Percentiles rank a stretch among this genome's conserved stretches.
Conservation (phyloP, 2,888 invertebrate species). For the Agrotis ipsilon region DNA sequence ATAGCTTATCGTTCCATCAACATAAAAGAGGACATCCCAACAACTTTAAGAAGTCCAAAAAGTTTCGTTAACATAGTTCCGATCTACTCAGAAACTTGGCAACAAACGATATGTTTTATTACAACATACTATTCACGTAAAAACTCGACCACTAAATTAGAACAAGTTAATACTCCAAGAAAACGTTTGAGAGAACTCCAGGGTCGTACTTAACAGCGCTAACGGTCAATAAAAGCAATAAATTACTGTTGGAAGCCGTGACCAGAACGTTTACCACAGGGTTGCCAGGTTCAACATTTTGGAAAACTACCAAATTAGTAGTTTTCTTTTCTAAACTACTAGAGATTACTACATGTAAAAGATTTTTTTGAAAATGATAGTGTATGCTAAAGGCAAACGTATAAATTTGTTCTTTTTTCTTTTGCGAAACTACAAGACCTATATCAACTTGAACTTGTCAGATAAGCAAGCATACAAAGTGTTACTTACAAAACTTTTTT, state of each 20-base stretch:
- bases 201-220: conserved; percentile 70
- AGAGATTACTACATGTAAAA: no score
- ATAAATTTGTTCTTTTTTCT: not conserved
- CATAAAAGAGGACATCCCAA: not conserved
- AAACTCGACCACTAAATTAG: conserved; percentile 67
- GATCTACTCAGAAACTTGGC: conserved; percentile 24
- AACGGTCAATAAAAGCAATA: conserved; percentile 78
- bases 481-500: not conserved
- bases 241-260: conserved; percentile 69
- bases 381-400: no score
- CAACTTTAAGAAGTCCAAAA: conserved; percentile 33
- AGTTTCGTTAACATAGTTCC: conserved; percentile 25
- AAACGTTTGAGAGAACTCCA: conserved; percentile 63
- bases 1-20: conserved; percentile 36
- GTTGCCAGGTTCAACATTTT: conserved; percentile 44
- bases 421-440: not conserved
- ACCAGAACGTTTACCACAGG: conserved; percentile 63
- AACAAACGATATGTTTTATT: conserved; percentile 57
- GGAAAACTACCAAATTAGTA: not conserved
- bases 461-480: not conserved
- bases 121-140: conserved; percentile 49
- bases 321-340: no score
- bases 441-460: no score
- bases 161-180: conserved; percentile 68
- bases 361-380: no score